phyloP scores from a whole-genome alignment of 2,888 invertebrate genomes.

The Nycteola revayana region DNA sequence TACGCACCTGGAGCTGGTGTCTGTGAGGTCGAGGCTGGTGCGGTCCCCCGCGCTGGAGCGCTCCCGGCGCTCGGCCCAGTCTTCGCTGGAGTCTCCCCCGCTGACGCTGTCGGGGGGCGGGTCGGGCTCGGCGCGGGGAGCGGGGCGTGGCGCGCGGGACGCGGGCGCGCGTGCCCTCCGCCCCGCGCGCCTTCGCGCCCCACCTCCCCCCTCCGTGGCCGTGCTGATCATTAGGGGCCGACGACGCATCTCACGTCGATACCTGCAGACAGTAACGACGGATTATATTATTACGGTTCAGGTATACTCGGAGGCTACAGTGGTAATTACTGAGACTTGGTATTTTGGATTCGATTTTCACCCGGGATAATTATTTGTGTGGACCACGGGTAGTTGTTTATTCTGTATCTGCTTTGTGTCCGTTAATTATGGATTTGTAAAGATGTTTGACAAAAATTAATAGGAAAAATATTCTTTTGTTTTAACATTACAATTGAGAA shows the following conservation, averaged over 20 bases:
- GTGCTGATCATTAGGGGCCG: constrained; percentile 87
- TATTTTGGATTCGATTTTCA: too few species aligned
- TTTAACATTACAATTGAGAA: too few species aligned
- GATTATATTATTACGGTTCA: too few species aligned
- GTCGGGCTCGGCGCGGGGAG: constrained; percentile 19
- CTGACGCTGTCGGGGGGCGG: background rate
- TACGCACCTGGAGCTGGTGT: constrained; percentile 33
- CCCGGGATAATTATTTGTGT: too few species aligned
- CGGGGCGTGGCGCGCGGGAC: constrained; percentile 23
- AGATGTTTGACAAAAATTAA: too few species aligned
- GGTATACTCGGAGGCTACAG: too few species aligned
- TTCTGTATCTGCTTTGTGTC: too few species aligned
- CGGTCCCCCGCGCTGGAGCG: constrained; percentile 21
- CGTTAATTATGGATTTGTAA: too few species aligned
- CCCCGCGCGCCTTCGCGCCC: constrained; percentile 33
- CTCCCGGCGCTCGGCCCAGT: constrained; percentile 50
- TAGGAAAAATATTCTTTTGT: too few species aligned
- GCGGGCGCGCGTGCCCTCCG: constrained; percentile 16
- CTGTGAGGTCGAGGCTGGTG: constrained; percentile 36
- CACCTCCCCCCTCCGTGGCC: constrained; percentile 54
- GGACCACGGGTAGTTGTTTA: too few species aligned
- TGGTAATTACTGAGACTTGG: too few species aligned
- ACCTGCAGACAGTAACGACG: too few species aligned
- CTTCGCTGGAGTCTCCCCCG: constrained; percentile 51
- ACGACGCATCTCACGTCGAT: constrained; percentile 89